Evolutionary conservation across 53 echinoderm and acorn worm species (phyloP).

Genomic region (Patiria pectinifera): DNA sequence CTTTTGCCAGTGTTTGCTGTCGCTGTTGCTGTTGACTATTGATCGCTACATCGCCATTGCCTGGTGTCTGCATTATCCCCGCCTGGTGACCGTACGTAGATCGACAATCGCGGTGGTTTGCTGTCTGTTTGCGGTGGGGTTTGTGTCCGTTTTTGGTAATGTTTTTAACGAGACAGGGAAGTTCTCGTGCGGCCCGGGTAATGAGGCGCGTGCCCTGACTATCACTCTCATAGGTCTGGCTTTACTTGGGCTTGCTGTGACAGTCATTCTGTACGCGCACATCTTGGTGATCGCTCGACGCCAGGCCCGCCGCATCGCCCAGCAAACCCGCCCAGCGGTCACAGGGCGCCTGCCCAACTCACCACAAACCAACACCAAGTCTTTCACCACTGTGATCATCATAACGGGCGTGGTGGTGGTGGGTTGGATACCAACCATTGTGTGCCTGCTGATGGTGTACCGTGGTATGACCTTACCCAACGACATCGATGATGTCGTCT

Average conservation of each 20-base stretch:
- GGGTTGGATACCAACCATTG: neutral
- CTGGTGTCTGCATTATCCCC: neutral
- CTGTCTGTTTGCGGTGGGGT: neutral
- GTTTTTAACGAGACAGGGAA: neutral
- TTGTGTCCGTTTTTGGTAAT: neutral
- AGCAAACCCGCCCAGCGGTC: neutral
- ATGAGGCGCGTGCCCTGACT: neutral
- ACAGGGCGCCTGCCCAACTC: neutral
- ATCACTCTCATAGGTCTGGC: neutral
- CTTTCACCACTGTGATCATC: conserved; percentile 13
- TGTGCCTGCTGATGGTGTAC: neutral
- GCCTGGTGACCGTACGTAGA: conserved; percentile 10
- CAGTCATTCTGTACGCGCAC: conserved; percentile 19
- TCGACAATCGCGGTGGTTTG: neutral
- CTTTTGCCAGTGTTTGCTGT: neutral
- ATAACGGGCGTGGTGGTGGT: neutral
- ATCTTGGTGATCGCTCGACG: conserved; percentile 32
- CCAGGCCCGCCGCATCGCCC: conserved; percentile 43
- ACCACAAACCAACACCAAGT: neutral
- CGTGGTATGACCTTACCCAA: neutral
- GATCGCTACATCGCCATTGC: neutral
- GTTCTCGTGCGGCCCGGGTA: neutral
- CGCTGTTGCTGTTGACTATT: conserved; percentile 15
- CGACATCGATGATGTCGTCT: neutral
- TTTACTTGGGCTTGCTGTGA: neutral